A percentile compares a stretch with the other conserved stretches of the same genome.
phyloP scores from a whole-genome alignment of 2,797 vertebrate genomes.

The Mormyrus hasselquistii region DNA sequence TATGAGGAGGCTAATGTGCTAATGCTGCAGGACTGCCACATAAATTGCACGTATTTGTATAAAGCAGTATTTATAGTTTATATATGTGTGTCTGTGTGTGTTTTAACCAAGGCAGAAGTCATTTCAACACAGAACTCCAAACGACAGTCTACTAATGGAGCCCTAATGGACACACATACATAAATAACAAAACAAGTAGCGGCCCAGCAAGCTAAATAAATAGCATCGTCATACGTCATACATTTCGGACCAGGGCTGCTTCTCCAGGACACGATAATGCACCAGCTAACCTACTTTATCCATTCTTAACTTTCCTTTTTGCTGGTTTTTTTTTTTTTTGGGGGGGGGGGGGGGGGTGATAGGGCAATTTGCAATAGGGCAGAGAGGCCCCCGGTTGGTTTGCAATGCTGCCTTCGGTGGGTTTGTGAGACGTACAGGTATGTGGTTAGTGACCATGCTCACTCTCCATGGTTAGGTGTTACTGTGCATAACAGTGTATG shows the following conservation, averaged over 20 bases:
- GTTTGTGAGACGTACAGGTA: neutral
- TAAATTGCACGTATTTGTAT: slow-evolving; percentile 79
- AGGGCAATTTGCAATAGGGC: neutral
- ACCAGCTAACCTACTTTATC: neutral
- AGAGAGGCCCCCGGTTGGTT: neutral
- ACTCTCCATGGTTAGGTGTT: neutral
- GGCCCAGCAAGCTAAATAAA: slow-evolving; percentile 73
- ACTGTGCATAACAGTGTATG: neutral
- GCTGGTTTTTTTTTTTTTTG: neutral
- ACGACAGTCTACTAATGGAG: slow-evolving; percentile 71
- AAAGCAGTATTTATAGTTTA: slow-evolving; percentile 60
- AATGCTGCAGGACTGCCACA: slow-evolving; percentile 90
- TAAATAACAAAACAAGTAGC: slow-evolving; percentile 80
- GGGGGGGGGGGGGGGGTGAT: too few species aligned
- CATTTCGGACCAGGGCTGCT: neutral
- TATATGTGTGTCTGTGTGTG: slow-evolving; percentile 18
- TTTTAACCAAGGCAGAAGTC: slow-evolving; percentile 64
- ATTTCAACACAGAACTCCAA: slow-evolving; percentile 71
- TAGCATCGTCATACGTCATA: slow-evolving; percentile 29
- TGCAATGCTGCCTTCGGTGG: neutral
- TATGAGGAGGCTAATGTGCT: slow-evolving; percentile 73
- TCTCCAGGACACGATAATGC: neutral
- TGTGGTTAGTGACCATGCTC: neutral
- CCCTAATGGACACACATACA: slow-evolving; percentile 90
- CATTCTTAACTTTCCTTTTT: neutral